Conservation (phyloP, 2,797 vertebrate genomes). For the Bradypodion pumilum region DNA sequence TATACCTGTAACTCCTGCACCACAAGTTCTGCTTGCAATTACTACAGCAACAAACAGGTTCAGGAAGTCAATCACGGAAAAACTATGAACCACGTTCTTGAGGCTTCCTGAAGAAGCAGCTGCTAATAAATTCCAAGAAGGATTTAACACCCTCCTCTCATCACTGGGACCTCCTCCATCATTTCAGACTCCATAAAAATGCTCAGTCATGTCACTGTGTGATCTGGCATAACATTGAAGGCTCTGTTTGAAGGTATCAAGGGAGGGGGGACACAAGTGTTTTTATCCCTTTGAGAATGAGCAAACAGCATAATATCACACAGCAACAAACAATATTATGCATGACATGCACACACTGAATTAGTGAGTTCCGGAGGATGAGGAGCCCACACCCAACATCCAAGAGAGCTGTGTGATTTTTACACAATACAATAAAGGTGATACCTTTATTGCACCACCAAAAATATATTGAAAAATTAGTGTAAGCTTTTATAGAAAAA, state of each 20-base stretch:
- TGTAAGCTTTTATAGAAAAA: too few species aligned
- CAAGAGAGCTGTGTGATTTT: too few species aligned
- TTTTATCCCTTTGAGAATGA: neutral
- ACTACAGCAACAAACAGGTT: neutral
- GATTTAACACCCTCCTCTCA: neutral
- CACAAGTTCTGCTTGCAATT: neutral
- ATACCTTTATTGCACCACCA: too few species aligned
- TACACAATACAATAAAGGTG: too few species aligned
- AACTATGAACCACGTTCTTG: neutral
- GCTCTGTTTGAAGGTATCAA: neutral
- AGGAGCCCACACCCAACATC: too few species aligned
- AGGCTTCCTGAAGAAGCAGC: conserved; percentile 43
- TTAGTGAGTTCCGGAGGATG: too few species aligned
- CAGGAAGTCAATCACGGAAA: neutral
- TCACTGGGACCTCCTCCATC: conserved; percentile 32
- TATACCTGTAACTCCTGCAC: neutral
- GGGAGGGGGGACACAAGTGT: neutral
- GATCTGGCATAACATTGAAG: conserved; percentile 19
- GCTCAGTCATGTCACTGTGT: neutral
- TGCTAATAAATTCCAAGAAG: conserved; percentile 35
- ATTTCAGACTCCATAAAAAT: conserved; percentile 46
- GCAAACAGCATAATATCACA: neutral
- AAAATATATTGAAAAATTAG: too few species aligned
- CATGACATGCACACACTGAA: neutral
- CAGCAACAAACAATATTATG: neutral